phyloP scores from a whole-genome alignment of 2,797 vertebrate species.

The Rhinichthys osculus region DNA sequence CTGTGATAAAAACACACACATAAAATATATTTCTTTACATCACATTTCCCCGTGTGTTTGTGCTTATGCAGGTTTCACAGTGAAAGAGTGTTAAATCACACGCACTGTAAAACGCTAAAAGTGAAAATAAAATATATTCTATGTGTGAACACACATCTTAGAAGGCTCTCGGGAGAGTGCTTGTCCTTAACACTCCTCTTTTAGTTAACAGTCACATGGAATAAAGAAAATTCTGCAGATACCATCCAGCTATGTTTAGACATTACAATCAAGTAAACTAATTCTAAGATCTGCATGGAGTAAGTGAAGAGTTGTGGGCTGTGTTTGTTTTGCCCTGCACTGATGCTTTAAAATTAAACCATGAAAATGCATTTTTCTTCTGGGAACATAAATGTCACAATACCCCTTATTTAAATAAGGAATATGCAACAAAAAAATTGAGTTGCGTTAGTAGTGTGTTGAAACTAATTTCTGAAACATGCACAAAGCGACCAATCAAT shows the following conservation, averaged over 20 bases:
- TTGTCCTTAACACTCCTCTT: constrained; percentile 9
- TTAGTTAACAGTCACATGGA: constrained; percentile 13
- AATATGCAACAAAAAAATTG: not conserved
- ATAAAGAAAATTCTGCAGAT: not conserved
- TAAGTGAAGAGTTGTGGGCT: not conserved
- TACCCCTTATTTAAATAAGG: not conserved
- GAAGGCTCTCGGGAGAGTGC: constrained; percentile 11
- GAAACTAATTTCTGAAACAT: not conserved
- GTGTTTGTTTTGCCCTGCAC: not conserved
- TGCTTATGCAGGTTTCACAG: not conserved
- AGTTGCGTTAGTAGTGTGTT: not conserved
- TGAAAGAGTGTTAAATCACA: constrained; percentile 42
- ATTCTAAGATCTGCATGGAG: not conserved
- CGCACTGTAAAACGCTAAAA: constrained; percentile 28
- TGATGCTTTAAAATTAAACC: not conserved
- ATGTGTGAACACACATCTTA: constrained; percentile 26
- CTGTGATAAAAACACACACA: not conserved
- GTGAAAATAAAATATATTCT: constrained; percentile 29
- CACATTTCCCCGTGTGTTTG: not conserved
- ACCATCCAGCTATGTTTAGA: not conserved
- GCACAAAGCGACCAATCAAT: not conserved
- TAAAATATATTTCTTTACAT: not conserved
- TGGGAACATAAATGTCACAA: not conserved
- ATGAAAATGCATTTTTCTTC: not conserved
- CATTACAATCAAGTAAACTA: not conserved